These are phyloP conservation scores for Oasisia sp. DNA, from an alignment of 2,888 invertebrate genomes.

Conservation along the genomic window DNA sequence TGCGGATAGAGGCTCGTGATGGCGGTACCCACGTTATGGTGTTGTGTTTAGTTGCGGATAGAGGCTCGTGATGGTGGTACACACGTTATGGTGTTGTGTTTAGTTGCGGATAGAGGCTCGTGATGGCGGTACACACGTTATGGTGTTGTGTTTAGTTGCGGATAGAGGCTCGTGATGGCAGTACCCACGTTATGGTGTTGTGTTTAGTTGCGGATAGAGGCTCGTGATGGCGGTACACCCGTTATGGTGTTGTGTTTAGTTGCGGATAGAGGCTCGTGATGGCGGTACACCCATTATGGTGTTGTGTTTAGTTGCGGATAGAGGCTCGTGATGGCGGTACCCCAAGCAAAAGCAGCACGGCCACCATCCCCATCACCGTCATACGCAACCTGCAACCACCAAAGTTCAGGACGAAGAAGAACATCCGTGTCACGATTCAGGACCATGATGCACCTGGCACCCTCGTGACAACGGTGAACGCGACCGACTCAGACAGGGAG, in stretches of 20 bases:
- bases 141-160: conserved; percentile 34
- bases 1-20: conserved; percentile 39
- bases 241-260: no score
- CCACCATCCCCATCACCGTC: conserved; percentile 51
- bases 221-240: no score
- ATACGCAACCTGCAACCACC: conserved; percentile 55
- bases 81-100: not conserved
- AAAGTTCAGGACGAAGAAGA: conserved; percentile 39
- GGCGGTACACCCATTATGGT: not conserved
- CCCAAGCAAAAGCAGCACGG: conserved; percentile 46
- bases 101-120: conserved; percentile 39
- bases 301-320: conserved; percentile 36
- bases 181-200: no score
- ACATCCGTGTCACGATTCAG: conserved; percentile 40
- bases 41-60: conserved; percentile 36
- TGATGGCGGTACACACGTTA: conserved; percentile 34
- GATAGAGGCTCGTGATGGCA: conserved; percentile 39
- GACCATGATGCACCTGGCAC: conserved; percentile 48
- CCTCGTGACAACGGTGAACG: conserved; percentile 46
- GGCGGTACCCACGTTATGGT: conserved; percentile 28
- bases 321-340: conserved; percentile 39
- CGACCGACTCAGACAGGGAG: conserved; percentile 52
- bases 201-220: no score
- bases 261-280: no score
- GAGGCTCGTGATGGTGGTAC: conserved; percentile 39